Conservation (phyloP, 2,113 vertebrate species). For the Syngnathus floridae region DNA sequence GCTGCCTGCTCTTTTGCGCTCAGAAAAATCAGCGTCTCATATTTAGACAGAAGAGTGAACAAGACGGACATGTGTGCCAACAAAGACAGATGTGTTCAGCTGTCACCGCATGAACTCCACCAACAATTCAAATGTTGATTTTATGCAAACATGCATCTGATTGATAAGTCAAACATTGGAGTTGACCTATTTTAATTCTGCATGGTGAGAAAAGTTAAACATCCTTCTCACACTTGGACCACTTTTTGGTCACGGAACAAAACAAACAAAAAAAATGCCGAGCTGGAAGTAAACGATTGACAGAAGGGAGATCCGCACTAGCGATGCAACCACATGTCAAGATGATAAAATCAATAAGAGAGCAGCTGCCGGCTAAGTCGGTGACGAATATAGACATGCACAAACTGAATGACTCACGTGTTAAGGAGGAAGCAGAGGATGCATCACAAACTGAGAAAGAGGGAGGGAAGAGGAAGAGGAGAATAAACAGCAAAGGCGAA, state of each 20-base stretch:
- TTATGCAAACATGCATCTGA: conserved; percentile 14
- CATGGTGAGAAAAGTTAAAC: background rate
- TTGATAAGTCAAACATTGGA: conserved; percentile 10
- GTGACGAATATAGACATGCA: conserved; percentile 8
- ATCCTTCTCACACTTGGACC: background rate
- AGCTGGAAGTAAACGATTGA: background rate
- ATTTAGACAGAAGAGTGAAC: conserved; percentile 26
- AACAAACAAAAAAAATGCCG: background rate
- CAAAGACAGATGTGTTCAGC: conserved; percentile 46
- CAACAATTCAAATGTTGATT: conserved; percentile 18
- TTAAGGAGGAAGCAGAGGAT: conserved; percentile 26
- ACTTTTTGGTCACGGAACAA: background rate
- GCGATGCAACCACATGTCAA: conserved; percentile 20
- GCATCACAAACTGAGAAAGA: conserved; percentile 12
- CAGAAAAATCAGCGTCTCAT: conserved; percentile 36
- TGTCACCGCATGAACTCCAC: conserved; percentile 32
- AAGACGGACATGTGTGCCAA: conserved; percentile 15
- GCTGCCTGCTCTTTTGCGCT: conserved; percentile 36
- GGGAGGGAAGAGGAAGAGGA: background rate
- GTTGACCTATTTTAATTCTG: conserved; percentile 8
- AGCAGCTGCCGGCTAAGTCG: background rate
- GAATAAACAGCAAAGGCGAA: conserved; percentile 24
- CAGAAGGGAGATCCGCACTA: conserved; percentile 17
- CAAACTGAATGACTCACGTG: conserved; percentile 48
- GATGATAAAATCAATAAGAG: conserved; percentile 4